Base-by-base conservation (phyloP, 2,113 vertebrate species). In the Crocuta crocuta region DNA sequence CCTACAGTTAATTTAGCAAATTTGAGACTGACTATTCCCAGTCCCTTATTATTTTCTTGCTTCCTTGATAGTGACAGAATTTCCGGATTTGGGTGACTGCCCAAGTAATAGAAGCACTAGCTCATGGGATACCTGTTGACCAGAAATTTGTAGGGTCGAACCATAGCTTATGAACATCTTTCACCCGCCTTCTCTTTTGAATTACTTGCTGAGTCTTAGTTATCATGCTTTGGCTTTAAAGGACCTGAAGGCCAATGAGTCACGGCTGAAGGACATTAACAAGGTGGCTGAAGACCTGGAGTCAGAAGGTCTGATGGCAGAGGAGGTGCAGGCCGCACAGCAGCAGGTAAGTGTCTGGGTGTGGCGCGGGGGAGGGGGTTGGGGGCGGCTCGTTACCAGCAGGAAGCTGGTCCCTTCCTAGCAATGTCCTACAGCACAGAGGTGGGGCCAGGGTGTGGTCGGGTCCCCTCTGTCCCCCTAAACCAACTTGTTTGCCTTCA, bases 221-320 rank as follows among this genome's bases (percentile, higher is more conserved):
- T 71, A 33, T 35, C 61, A 45, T 74, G 2, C 31, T 97, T 71
- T 80, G 89, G 50, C 31, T 87, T 23, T 95, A 43, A 73, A 99
- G 99, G 99, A 99, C 97, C 98, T 99, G 94, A 99, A 99, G 97
- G 99, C 99, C 55, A 99, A 99, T 0, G 99, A 99, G 97, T 99
- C 99, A 0, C 99, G 99, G 24, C 99, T 99, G 97, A 99, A 99
- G 98, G 99, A 99, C 98, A 99, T 99, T 76, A 99, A 99, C 98
- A 99, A 99, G 78, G 99, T 99, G 98, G 99, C 99, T 0, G 99
- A 99, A 19, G 99, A 99, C 98, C 98, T 99, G 98, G 99, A 99
- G 98, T 99, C 99, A 1, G 99, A 99, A 97, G 99, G 99, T 19
- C 98, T 99, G 68, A 99, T 99, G 99, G 99, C 99, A 3, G 99